phyloP scores from a whole-genome alignment of 2,888 invertebrate species.

The Baccha elongata region DNA sequence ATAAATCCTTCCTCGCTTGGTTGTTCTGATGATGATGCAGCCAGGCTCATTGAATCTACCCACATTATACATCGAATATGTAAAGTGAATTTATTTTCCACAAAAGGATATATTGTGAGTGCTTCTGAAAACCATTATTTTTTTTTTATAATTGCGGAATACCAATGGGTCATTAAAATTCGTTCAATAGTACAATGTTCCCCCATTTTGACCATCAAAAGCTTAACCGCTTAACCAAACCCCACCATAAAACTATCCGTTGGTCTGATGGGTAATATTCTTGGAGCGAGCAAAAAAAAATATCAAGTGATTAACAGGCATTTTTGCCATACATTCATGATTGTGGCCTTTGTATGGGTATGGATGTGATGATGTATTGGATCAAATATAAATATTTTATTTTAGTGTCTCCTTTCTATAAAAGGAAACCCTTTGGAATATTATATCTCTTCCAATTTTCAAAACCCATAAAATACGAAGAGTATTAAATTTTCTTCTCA shows the following conservation, averaged over 20 bases:
- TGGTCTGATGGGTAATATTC: constrained; percentile 2
- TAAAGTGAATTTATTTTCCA: constrained; percentile 42
- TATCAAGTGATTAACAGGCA: constrained; percentile 49
- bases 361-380: neutral
- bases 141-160: neutral
- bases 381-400: neutral
- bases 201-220: constrained; percentile 28
- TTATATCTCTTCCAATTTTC: too few relatives aligned
- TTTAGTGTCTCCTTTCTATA: neutral
- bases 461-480: neutral
- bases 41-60: neutral
- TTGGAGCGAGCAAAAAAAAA: constrained; percentile 15
- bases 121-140: constrained; percentile 2
- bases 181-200: constrained; percentile 32
- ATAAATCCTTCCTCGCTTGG: neutral
- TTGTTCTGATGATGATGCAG: neutral
- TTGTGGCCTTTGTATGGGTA: constrained; percentile 5
- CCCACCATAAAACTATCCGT: neutral
- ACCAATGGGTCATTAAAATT: constrained; percentile 53
- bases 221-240: constrained; percentile 37
- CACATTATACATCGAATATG: constrained; percentile 9
- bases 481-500: constrained; percentile 74
- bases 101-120: constrained; percentile 13
- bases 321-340: constrained; percentile 36
- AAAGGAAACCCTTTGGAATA: neutral